Percentiles rank a stretch among this genome's conserved stretches.
Evolutionary conservation across 2,888 invertebrate species (phyloP).

Genomic region (Drosophila barbarae): DNA sequence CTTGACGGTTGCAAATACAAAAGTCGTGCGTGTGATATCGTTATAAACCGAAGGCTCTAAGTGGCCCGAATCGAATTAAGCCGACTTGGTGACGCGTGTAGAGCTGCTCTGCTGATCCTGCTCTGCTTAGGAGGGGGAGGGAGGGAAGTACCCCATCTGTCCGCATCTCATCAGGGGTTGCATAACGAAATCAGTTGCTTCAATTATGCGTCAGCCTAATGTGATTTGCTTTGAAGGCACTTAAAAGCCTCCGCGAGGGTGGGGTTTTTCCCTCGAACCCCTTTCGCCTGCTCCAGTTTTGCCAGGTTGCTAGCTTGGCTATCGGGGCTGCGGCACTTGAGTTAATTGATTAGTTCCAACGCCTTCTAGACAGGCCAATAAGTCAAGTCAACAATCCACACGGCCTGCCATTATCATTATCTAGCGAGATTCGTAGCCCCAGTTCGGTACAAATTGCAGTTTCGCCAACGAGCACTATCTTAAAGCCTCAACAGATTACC

Average conservation of each 20-base stretch:
- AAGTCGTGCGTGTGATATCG: slow-evolving; percentile 23
- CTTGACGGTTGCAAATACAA: slow-evolving; percentile 62
- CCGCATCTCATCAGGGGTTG: slow-evolving; percentile 30
- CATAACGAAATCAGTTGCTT: slow-evolving; percentile 58
- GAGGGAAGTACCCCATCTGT: slow-evolving; percentile 1
- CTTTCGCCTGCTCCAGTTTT: slow-evolving; percentile 27
- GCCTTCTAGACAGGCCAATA: slow-evolving; percentile 42
- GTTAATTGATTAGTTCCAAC: slow-evolving; percentile 70
- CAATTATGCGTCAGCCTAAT: slow-evolving; percentile 61
- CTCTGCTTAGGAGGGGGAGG: neutral
- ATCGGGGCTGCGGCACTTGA: slow-evolving; percentile 45
- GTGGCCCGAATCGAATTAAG: slow-evolving; percentile 24
- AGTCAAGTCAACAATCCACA: slow-evolving; percentile 14
- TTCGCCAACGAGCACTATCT: slow-evolving; percentile 20
- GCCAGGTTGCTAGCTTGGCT: slow-evolving; percentile 10
- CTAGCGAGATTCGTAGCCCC: slow-evolving; percentile 26
- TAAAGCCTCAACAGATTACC: slow-evolving; percentile 14
- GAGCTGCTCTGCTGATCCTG: slow-evolving; percentile 36
- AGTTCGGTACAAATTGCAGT: slow-evolving; percentile 27
- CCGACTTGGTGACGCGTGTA: slow-evolving; percentile 30
- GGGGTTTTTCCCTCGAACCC: neutral
- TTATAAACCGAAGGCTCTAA: slow-evolving; percentile 34
- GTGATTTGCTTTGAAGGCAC: slow-evolving; percentile 61
- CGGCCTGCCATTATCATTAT: slow-evolving; percentile 22
- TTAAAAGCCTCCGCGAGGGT: slow-evolving; percentile 3